Evolutionary conservation across 2,888 invertebrate genomes (phyloP).

Genomic region (Rutpela maculata): DNA sequence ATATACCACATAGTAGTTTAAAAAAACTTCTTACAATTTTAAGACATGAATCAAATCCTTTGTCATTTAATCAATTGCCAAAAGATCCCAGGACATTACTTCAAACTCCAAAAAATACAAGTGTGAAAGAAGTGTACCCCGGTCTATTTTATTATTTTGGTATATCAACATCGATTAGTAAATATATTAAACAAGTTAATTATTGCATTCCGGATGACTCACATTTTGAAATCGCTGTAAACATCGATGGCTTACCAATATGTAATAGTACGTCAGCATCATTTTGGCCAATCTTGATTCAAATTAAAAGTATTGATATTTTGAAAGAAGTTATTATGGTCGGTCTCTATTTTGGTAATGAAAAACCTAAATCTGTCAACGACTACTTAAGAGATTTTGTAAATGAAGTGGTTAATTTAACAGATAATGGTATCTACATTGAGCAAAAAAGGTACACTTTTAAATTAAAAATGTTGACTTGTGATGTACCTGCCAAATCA

Average conservation of each 20-base stretch:
- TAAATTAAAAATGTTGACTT: no score
- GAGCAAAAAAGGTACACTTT: background rate
- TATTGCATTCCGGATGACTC: constrained; percentile 2
- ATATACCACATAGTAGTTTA: no score
- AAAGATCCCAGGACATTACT: background rate
- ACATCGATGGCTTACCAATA: constrained; percentile 1
- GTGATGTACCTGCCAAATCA: no score
- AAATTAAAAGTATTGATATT: background rate
- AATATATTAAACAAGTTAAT: background rate
- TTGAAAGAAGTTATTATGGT: no score
- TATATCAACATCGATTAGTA: background rate
- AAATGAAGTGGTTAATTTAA: background rate
- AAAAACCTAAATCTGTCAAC: background rate
- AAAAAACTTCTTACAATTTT: background rate
- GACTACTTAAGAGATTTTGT: background rate
- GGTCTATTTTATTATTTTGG: constrained; percentile 4
- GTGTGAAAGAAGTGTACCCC: background rate
- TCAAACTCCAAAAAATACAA: background rate
- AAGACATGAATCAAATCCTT: background rate
- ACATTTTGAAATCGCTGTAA: background rate
- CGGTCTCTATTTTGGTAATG: background rate
- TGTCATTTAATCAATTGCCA: background rate
- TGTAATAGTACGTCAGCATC: background rate
- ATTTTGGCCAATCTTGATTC: background rate
- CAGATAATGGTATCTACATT: background rate